phyloP scores from a whole-genome alignment of 2,797 vertebrate genomes.

The Pogoniulus pusillus region DNA sequence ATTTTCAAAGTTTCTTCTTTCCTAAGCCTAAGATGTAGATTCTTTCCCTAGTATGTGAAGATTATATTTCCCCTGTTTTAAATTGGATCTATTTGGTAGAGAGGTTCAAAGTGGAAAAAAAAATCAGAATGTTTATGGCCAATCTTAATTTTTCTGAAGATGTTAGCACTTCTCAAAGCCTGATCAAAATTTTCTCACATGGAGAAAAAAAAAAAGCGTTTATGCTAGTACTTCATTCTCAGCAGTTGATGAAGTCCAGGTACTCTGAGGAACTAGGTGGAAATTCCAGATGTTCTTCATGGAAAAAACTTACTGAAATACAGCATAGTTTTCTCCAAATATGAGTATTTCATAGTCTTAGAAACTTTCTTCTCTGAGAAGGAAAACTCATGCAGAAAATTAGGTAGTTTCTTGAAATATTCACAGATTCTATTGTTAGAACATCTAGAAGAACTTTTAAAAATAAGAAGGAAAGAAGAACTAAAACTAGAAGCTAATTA shows the following conservation, averaged over 20 bases:
- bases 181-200: background rate
- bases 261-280: background rate
- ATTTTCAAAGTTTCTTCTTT: background rate
- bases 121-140: background rate
- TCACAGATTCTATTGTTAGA: background rate
- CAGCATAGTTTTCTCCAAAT: background rate
- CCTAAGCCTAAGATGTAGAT: background rate
- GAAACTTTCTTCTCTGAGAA: background rate
- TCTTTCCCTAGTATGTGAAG: background rate
- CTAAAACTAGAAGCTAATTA: background rate
- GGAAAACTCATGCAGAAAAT: background rate
- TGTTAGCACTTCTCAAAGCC: background rate
- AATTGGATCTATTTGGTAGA: background rate
- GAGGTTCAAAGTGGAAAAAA: background rate
- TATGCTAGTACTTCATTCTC: background rate
- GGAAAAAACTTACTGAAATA: background rate
- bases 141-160: background rate
- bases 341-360: background rate
- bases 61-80: background rate
- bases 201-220: background rate
- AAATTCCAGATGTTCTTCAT: background rate
- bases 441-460: background rate
- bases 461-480: background rate
- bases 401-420: background rate
- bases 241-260: background rate